Base-by-base conservation (phyloP, 2,888 invertebrate genomes). In the Agonum fuliginosum region DNA sequence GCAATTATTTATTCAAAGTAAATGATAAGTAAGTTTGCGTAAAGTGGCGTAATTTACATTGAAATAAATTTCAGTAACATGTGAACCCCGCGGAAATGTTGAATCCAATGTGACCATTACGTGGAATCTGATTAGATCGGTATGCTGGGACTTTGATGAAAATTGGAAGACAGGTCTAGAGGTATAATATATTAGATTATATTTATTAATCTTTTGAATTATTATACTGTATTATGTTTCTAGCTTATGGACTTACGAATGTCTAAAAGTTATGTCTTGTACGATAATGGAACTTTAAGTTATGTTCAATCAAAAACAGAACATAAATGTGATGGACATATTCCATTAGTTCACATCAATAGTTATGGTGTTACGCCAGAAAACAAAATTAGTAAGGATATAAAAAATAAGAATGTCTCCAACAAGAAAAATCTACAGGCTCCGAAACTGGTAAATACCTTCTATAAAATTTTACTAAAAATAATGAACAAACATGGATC, bases 1-100 rank as follows among this genome's bases (percentile, higher is more conserved):
- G 0, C 90, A 92, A 85, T 89, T 95, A 77, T 91, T 89, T 84
- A 89, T 94, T 71, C 88, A 89, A 86, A 88, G 94, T 94, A 88
- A 91, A 91, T 17, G 46, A 17, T 12, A 12, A 67, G 5, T 24
- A 41, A 48, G n/a, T 34, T 8, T 62, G 12, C 14, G 8, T 34
- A 20, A 41, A 67, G 12, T 17, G 22, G 17, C 17, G 43, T 46
- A 54, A 58, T 51, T 30, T 14, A 37, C 41, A 76, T 69, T 71
- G 73, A 78, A n/a, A n/a, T n/a, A 73, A 79, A 58, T 84, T 85
- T 71, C 80, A 89, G 89, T 89, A 78, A 87, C 87, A 70, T 90
- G 90, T 82, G 86, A 88, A 41, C 83, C 87, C 3, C 83, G 83
- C 10, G 34, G 5, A 3, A 80, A 83, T 10, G 80, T 83, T 12